phyloP scores from a whole-genome alignment of 2,797 vertebrate genomes.

The Morus bassanus region DNA sequence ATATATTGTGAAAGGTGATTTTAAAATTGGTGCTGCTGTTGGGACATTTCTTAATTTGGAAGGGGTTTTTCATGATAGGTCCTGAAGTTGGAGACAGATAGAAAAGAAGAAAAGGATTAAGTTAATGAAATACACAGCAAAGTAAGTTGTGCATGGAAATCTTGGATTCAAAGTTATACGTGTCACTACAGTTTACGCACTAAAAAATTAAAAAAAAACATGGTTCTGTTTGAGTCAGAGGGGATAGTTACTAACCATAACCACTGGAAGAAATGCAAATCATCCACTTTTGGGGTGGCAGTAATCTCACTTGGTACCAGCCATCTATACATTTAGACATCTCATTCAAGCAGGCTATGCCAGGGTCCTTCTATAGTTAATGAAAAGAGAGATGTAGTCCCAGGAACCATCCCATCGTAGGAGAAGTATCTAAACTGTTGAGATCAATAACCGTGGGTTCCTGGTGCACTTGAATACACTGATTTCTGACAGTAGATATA shows the following conservation, averaged over 20 bases:
- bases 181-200: background rate
- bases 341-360: background rate
- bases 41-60: background rate
- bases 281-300: background rate
- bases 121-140: background rate
- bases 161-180: rapidly evolving
- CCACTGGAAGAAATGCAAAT: background rate
- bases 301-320: background rate
- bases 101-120: background rate
- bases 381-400: background rate
- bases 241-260: background rate
- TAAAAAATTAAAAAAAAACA: background rate
- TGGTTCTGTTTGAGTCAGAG: background rate
- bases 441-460: background rate
- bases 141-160: background rate
- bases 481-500: background rate
- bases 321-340: background rate
- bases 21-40: background rate
- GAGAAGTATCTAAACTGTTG: background rate
- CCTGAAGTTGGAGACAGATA: background rate
- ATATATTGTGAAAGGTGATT: background rate
- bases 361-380: background rate
- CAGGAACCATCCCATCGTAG: background rate
- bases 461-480: background rate
- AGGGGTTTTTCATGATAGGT: background rate